A percentile compares a stretch with the other conserved stretches of the same genome.
Conservation (phyloP, 2,113 vertebrate species). For the Pleuronectes platessa region DNA sequence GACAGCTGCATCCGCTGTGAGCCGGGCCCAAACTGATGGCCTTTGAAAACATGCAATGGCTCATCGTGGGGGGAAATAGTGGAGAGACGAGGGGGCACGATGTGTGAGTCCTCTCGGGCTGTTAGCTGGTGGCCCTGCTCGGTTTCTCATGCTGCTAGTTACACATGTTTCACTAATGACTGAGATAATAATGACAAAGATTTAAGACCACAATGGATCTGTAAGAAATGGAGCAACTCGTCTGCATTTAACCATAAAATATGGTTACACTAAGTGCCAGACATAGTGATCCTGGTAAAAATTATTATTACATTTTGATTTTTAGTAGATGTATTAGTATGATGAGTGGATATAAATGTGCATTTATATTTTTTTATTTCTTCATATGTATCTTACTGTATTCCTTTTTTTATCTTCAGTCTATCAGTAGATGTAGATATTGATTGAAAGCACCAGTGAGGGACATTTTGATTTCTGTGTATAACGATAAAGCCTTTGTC, state of each 20-base stretch:
- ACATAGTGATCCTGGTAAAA: background rate
- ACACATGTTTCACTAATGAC: background rate
- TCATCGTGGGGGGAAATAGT: slow-evolving; percentile 63
- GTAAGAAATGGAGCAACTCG: too few species aligned
- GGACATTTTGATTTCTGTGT: too few species aligned
- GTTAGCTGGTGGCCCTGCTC: slow-evolving; percentile 33
- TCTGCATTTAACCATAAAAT: background rate
- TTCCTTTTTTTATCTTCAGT: too few species aligned
- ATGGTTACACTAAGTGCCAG: background rate
- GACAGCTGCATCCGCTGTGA: slow-evolving; percentile 73
- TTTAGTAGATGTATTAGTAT: too few species aligned
- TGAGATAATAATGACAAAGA: slow-evolving; percentile 3
- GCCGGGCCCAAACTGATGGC: slow-evolving; percentile 61
- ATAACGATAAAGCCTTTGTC: too few species aligned
- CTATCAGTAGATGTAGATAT: too few species aligned
- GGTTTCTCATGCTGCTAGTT: slow-evolving; percentile 24
- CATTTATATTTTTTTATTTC: too few species aligned
- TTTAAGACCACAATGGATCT: background rate
- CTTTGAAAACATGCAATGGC: slow-evolving; percentile 61
- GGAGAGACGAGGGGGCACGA: slow-evolving; percentile 47
- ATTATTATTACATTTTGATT: too few species aligned
- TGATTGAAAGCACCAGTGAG: too few species aligned
- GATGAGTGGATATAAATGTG: too few species aligned
- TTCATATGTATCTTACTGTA: too few species aligned
- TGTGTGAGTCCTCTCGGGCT: slow-evolving; percentile 58